Base-by-base conservation (phyloP, 1,140 invertebrate species). In the Drosophila pseudoobscura region DNA sequence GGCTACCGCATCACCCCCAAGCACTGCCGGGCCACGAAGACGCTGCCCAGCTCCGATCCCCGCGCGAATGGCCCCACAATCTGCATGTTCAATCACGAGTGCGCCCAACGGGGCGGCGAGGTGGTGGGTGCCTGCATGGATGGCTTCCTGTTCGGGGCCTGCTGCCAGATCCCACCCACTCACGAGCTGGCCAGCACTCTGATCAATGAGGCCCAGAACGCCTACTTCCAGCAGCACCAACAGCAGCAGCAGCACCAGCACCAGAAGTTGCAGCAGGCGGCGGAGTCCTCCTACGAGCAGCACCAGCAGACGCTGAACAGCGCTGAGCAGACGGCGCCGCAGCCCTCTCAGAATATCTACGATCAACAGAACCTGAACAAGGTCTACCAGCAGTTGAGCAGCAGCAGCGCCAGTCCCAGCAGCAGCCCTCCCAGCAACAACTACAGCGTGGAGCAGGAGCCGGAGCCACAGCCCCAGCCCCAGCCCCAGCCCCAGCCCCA, bases 31-130 rank as follows among this genome's bases (percentile, higher is more conserved):
- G 93, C 94, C 76, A 90, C 92, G 15, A 93, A 94, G 91, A 90
- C 92, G 84, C 46, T 93, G 88, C 89, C 79, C 35, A 92, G 92
- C 91, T 92, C 92, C 78, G 92, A 94, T 84, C 91, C 92, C 52
- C 93, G 93, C 57, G 92, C 55, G 78, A 87, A 83, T 93, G 96
- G 94, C 0, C 95, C 95, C n/a, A 94, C 94, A n/a, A 95, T 97
- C 78, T 98, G 97, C 92, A 98, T 98, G 96, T 98, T 98, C 92
- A 97, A 97, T 92, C 97, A 97, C 83, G 96, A 98, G 90, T 98
- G 97, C 91, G 93, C 93, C 7, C 94, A 95, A 58, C 92, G 96
- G 64, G 94, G 94, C 8, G 97, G 97, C 2, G 94, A 95, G 83
- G 96, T 98, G 0, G 95, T 98, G 0, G 96, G 96, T 0, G 95